These are phyloP conservation scores for Mystacides longicornis DNA, from an alignment of 2,888 invertebrate species.

Conservation along the genomic window DNA sequence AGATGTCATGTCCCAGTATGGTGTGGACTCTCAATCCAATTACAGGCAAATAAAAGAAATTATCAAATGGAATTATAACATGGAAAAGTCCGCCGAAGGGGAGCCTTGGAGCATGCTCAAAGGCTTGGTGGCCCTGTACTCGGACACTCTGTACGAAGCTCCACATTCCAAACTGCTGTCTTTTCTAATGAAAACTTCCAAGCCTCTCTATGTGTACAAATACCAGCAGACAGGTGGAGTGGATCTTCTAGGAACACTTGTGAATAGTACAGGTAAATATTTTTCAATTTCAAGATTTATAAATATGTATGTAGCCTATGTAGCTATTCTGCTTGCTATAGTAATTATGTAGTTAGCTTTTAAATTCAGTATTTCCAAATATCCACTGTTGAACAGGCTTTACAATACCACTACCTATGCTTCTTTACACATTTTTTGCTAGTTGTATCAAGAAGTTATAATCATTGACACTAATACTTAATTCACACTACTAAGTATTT, in stretches of 20 bases:
- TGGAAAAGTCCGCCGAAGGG: slow-evolving; percentile 35
- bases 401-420: background rate
- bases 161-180: slow-evolving; percentile 50
- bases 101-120: slow-evolving; percentile 39
- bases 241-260: slow-evolving; percentile 38
- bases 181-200: slow-evolving; percentile 37
- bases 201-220: slow-evolving; percentile 49
- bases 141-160: slow-evolving; percentile 50
- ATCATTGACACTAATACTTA: too few species aligned
- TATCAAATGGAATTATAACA: slow-evolving; percentile 53
- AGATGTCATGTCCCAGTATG: slow-evolving; percentile 43
- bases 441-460: too few species aligned
- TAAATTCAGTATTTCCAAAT: too few species aligned
- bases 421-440: background rate
- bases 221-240: slow-evolving; percentile 45
- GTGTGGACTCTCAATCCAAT: slow-evolving; percentile 22
- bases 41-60: slow-evolving; percentile 34
- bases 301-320: background rate
- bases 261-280: slow-evolving; percentile 46
- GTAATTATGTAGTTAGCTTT: background rate
- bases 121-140: slow-evolving; percentile 47
- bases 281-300: background rate
- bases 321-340: too few species aligned
- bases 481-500: too few species aligned
- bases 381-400: background rate